Percentiles rank a stretch among this genome's conserved stretches.
Evolutionary conservation across 2,888 invertebrate genomes (phyloP).

Genomic region (Drosophila stalkeri): DNA sequence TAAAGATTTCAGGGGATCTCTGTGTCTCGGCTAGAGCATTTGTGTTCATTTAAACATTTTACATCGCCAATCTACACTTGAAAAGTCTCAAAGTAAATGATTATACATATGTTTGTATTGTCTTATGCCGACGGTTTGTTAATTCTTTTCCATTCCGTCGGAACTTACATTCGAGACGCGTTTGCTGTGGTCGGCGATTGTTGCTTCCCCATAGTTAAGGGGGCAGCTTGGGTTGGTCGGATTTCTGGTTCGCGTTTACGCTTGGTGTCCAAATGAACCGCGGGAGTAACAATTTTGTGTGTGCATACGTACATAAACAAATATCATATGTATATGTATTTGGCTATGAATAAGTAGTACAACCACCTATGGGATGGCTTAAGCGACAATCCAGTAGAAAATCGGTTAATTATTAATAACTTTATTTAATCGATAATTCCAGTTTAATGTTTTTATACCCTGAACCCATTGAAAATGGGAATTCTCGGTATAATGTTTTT

Average conservation of each 20-base stretch:
- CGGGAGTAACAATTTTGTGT: background rate
- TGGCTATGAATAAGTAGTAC: background rate
- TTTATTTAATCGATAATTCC: too few species aligned
- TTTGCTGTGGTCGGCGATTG: background rate
- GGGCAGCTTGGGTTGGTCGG: constrained; percentile 8
- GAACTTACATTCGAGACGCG: background rate
- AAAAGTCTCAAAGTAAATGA: too few species aligned
- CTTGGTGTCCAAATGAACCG: background rate
- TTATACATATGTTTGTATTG: background rate
- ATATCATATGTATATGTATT: background rate
- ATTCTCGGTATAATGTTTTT: too few species aligned
- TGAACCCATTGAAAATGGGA: too few species aligned
- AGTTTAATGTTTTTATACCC: too few species aligned
- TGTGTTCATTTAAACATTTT: too few species aligned
- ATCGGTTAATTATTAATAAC: background rate
- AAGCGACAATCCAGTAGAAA: constrained; percentile 16
- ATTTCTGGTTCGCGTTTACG: constrained; percentile 34
- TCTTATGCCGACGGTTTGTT: constrained; percentile 5
- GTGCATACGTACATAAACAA: background rate
- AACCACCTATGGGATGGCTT: background rate
- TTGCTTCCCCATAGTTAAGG: background rate
- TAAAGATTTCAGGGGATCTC: too few species aligned
- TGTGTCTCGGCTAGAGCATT: too few species aligned
- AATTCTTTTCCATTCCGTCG: background rate
- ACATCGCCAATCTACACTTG: too few species aligned